Evolutionary conservation across 2,797 vertebrate genomes (phyloP).

Genomic region (Parauchenoglanis punctatus): DNA sequence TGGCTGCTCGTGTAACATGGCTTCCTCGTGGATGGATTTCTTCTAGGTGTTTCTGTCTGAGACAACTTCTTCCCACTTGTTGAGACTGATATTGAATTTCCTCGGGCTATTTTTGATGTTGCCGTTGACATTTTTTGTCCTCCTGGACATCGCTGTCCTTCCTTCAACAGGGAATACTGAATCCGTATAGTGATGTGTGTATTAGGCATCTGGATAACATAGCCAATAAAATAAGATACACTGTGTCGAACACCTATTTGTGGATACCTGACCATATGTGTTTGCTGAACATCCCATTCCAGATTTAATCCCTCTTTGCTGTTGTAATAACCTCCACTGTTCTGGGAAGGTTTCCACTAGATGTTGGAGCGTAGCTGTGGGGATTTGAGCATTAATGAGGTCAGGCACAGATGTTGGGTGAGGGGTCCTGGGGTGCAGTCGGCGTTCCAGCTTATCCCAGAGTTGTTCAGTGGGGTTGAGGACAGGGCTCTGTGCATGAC

Average conservation of each 20-base stretch:
- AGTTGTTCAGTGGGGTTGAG: neutral
- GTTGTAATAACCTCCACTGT: neutral
- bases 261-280: neutral
- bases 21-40: neutral
- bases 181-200: neutral
- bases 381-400: neutral
- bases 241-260: neutral
- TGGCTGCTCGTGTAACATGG: neutral
- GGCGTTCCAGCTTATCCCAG: neutral
- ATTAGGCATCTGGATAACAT: neutral
- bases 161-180: neutral
- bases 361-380: neutral
- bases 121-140: neutral
- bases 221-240: neutral
- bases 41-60: neutral
- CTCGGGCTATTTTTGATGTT: neutral
- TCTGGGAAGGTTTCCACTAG: neutral
- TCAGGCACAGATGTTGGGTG: neutral
- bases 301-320: neutral
- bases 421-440: too few relatives aligned
- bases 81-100: neutral
- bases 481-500: neutral
- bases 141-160: neutral
- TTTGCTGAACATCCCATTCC: neutral
- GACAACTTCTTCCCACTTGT: neutral